A percentile compares a stretch with the other conserved stretches of the same genome.
These are phyloP conservation scores for Pleuronectes platessa DNA, from an alignment of 2,113 vertebrate species.

Conservation along the genomic window DNA sequence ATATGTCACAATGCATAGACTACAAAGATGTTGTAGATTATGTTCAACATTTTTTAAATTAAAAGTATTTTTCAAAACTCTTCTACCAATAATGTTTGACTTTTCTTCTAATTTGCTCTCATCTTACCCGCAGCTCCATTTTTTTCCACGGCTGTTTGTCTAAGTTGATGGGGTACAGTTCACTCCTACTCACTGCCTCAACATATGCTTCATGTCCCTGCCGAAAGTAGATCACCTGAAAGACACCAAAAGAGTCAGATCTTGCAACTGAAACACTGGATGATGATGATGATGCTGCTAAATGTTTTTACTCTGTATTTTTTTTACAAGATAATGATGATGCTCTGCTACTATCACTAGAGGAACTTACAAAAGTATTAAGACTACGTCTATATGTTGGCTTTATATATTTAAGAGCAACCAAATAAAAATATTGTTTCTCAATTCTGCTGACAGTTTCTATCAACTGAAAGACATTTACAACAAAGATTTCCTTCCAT, in stretches of 20 bases:
- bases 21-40: neutral
- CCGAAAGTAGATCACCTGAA: slow-evolving; percentile 95
- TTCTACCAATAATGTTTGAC: neutral
- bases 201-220: slow-evolving; percentile 97
- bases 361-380: neutral
- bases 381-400: neutral
- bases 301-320: neutral
- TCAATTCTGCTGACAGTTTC: neutral
- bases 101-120: slow-evolving; percentile 51
- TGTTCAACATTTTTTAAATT: too few species aligned
- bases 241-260: neutral
- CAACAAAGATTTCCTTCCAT: too few species aligned
- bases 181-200: slow-evolving; percentile 90
- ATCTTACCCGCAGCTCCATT: slow-evolving; percentile 89
- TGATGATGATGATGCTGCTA: neutral
- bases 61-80: neutral
- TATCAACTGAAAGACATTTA: neutral
- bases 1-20: too few species aligned
- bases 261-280: neutral
- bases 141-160: slow-evolving; percentile 96
- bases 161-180: slow-evolving; percentile 90
- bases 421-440: neutral
- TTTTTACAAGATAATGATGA: neutral
- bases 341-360: neutral
- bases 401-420: neutral